Percentiles rank a stretch among this genome's conserved stretches.
Evolutionary conservation across 2,888 invertebrate species (phyloP).

Genomic region (Spodoptera littoralis): DNA sequence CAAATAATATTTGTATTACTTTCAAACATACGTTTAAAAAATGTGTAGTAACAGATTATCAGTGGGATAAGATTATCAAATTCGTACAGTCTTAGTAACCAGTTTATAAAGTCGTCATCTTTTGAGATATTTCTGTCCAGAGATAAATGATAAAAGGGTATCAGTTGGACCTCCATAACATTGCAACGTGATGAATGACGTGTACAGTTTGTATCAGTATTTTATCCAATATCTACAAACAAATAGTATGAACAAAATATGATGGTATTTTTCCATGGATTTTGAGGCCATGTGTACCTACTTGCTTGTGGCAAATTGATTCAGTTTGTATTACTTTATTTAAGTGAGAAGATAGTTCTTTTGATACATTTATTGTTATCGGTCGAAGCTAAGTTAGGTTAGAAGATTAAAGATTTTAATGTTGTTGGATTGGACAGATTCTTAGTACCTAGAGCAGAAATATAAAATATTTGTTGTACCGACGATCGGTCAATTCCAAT

Average conservation of each 20-base stretch:
- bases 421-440: too few species aligned
- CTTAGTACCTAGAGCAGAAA: too few species aligned
- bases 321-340: too few species aligned
- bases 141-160: constrained; percentile 65
- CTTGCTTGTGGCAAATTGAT: too few species aligned
- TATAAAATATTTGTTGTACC: too few species aligned
- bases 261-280: constrained; percentile 30
- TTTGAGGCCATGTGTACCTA: neutral
- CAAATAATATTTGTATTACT: too few species aligned
- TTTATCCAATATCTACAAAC: constrained; percentile 28
- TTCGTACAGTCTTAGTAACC: constrained; percentile 25
- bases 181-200: constrained; percentile 19
- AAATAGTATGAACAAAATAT: constrained; percentile 15
- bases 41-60: constrained; percentile 23
- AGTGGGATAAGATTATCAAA: constrained; percentile 43
- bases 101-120: constrained; percentile 49
- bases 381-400: too few species aligned
- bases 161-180: constrained; percentile 44
- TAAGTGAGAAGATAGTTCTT: too few species aligned
- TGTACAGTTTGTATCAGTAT: constrained; percentile 25
- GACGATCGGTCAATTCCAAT: too few species aligned
- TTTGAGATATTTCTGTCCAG: constrained; percentile 61
- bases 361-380: too few species aligned
- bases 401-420: too few species aligned
- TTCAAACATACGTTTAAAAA: neutral